These are phyloP conservation scores for Asteroscopus sphinx DNA, from an alignment of 2,888 invertebrate species.

Conservation along the genomic window DNA sequence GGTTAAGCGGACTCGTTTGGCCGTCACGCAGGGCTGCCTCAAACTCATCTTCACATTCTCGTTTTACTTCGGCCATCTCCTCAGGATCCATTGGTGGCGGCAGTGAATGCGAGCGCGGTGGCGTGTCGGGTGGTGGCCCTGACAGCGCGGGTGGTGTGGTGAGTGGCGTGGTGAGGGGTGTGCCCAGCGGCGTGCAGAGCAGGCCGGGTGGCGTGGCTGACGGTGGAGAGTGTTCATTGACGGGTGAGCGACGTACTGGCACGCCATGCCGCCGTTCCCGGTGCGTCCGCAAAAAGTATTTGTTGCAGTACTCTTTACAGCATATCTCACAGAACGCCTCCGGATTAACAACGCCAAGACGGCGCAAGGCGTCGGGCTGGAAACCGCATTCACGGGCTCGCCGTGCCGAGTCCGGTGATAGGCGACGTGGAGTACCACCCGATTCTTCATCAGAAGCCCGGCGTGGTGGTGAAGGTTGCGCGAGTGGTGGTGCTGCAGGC, in stretches of 20 bases:
- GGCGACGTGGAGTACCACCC: constrained; percentile 88
- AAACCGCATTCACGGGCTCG: constrained; percentile 93
- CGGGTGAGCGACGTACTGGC: constrained; percentile 78
- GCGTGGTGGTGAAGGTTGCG: constrained; percentile 85
- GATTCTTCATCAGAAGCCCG: constrained; percentile 85
- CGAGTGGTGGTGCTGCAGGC: constrained; percentile 78
- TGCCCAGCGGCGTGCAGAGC: constrained; percentile 60
- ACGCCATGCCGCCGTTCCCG: constrained; percentile 98
- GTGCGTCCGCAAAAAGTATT: constrained; percentile 97
- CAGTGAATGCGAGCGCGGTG: constrained; percentile 74
- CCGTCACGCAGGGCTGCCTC: constrained; percentile 87
- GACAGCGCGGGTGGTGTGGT: constrained; percentile 90
- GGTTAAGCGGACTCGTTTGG: constrained; percentile 94
- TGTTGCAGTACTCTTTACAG: constrained; percentile 97
- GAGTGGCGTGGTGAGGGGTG: constrained; percentile 92
- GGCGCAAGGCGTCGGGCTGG: constrained; percentile 92
- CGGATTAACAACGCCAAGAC: constrained; percentile 94
- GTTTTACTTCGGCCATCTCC: constrained; percentile 88
- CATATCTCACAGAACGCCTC: constrained; percentile 98
- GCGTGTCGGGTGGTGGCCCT: constrained; percentile 93
- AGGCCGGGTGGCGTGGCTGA: constrained; percentile 75
- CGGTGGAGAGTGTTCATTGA: constrained; percentile 85
- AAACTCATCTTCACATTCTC: constrained; percentile 81
- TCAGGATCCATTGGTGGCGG: constrained; percentile 77
- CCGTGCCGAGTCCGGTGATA: constrained; percentile 90